Evolutionary conservation across 1,140 invertebrate genomes (phyloP), one percentile per base, ranked within the genome.

Genomic region (Pseudomyrmex pallidus): DNA sequence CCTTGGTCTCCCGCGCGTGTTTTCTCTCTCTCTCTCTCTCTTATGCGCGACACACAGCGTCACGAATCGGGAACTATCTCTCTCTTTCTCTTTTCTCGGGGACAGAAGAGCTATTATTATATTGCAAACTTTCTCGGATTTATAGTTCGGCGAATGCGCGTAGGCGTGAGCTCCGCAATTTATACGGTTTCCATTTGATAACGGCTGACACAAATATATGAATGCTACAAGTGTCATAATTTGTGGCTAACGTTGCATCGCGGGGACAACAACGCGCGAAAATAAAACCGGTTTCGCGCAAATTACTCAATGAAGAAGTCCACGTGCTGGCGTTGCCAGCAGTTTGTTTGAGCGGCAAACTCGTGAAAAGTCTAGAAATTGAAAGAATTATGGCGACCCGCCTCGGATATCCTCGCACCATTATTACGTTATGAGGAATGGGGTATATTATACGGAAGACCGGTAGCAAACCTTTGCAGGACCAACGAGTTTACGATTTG

Each of bases 381-480:
- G 84, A 86, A 78, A 57, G 82, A 88, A 91, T 93, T 92, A 94
- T 92, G 91, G 89, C 90, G 91, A 89, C 87, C 90, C 90, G 87
- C 44, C 76, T 93, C 85, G 66, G 35, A 35, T 77, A 80, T 85
- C 74, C 80, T 78, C 73, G 85, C 87, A 90, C 90, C 89, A 93
- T 94, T 94, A 93, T 93, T 92, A 91, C 86, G 89, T 93, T 93
- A 92, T 84, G 89, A 92, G 90, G 85, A 88, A 90, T 91, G 89
- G 88, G 85, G 86, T 84, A 90, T 82, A 94, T 94, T 93, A 94
- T 93, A 93, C 87, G 92, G 89, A 94, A 94, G 91, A 94, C 93
- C 93, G 87, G 93, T 94, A 94, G 93, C 91, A 35, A 35, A 35
- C 35, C 5, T 35, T 76, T 80, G 63, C 82, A 73, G 87, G 86